Percentiles rank a stretch among this genome's conserved stretches.
Conservation (phyloP, 2,888 invertebrate genomes). For the Andricus quercusramuli region DNA sequence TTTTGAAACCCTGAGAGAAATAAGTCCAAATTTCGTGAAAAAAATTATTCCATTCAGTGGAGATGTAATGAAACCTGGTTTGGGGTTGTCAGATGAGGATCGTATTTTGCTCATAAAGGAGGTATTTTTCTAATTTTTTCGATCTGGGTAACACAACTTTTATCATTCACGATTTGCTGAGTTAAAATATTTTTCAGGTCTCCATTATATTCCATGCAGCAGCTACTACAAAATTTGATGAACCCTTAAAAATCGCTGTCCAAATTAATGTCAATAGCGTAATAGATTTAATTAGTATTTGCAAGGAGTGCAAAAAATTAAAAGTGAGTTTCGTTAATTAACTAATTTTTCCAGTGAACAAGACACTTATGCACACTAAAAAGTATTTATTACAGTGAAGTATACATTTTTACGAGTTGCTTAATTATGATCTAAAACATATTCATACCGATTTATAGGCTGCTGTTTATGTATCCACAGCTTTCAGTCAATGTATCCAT, state of each 20-base stretch:
- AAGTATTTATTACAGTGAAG: no score
- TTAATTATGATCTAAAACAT: no score
- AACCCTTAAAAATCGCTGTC: background rate
- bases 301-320: background rate
- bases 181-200: background rate
- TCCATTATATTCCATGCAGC: background rate
- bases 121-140: conserved; percentile 25
- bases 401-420: no score
- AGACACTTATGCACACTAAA: no score
- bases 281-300: background rate
- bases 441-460: background rate
- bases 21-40: conserved; percentile 65
- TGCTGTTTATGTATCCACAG: conserved; percentile 10
- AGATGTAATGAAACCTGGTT: conserved; percentile 72
- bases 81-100: conserved; percentile 76
- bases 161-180: background rate
- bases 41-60: conserved; percentile 76
- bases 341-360: no score
- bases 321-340: background rate
- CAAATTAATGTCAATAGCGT: background rate
- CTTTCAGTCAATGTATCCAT: background rate
- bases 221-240: background rate
- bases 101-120: conserved; percentile 56
- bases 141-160: background rate
- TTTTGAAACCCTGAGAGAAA: conserved; percentile 53